Base-by-base conservation (phyloP, 1,140 invertebrate species). In the Pogonomyrmex californicus region DNA sequence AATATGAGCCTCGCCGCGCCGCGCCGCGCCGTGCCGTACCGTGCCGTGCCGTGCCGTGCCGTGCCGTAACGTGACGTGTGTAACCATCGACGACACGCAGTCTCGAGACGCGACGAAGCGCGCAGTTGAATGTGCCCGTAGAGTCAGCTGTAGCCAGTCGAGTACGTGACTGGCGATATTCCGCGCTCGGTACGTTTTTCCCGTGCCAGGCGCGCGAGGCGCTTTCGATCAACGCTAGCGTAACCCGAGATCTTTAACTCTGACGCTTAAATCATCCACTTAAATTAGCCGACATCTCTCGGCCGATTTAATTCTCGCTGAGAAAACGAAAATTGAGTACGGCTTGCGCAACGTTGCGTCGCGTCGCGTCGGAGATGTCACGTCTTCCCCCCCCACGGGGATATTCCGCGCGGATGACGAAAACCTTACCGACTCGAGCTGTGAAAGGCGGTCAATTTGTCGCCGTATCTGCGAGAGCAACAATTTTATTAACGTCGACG, bases 81-180 rank as follows among this genome's bases (percentile, higher is more conserved):
- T 58, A 73, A 73, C 79, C 63, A 54, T 41, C 66, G 79, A 75
- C 79, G 79, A 83, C 79, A 83, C 54, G 79, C 79, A 83, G 79
- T 83, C 79, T 83, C 79, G 79, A 47, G 54, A 47, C 23, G 68
- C 36, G 12, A 7, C 58, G 51, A 54, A 38, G 38, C 79, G 79
- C 51, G 23, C 79, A 38, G 66, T 56, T 58, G 66, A 82, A 58
- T 66, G 65, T 38, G 54, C 38, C 10, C 54, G 68, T 60, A 75
- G 23, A 23, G 54, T 75, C 66, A 47, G 30, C 47, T 83, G 51
- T 58, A 38, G 23, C 38, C 23, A n/a, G 63, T 65, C 38, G 30
- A 33, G 30, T 41, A 60, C 54, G 44, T 83, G 68, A 83, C 79
- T 83, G 68, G 68, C 41, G 38, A 83, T 73, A 75, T 60, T 49